A percentile compares a stretch with the other conserved stretches of the same genome.
Conservation (phyloP, 2,113 vertebrate genomes). For the Dicrurus megarhynchus region DNA sequence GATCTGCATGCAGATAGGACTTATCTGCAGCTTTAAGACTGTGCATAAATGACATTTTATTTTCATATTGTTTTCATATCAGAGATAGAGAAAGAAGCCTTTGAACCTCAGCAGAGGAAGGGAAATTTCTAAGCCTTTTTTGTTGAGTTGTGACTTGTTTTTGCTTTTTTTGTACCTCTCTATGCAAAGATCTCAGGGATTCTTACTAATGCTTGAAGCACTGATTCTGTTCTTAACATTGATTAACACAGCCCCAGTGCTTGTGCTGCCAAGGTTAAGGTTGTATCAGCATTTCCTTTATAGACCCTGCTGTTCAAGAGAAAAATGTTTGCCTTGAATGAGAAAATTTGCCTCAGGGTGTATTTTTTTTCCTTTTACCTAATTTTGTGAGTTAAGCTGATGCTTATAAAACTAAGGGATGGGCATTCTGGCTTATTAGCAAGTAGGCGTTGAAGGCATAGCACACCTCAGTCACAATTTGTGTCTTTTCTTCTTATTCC, state of each 20-base stretch:
- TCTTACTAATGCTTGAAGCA: not conserved
- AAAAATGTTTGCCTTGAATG: conserved; percentile 57
- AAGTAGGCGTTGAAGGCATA: not conserved
- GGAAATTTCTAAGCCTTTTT: conserved; percentile 23
- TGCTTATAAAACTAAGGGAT: conserved; percentile 51
- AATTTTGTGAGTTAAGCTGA: conserved; percentile 5
- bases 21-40: not conserved
- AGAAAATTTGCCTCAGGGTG: conserved; percentile 42
- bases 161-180: not conserved
- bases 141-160: not conserved
- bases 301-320: conserved; percentile 8
- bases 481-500: not conserved
- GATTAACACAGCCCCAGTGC: conserved; percentile 22
- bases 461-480: not conserved
- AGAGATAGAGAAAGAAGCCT: not conserved
- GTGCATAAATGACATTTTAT: not conserved
- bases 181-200: not conserved
- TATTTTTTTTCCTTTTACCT: not conserved
- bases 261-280: conserved; percentile 37
- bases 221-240: conserved; percentile 36
- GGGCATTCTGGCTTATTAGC: not conserved
- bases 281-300: conserved; percentile 65
- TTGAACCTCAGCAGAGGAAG: not conserved
- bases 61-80: not conserved
- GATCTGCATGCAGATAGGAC: not conserved